Percentiles rank a stretch among this genome's conserved stretches.
Evolutionary conservation across 1,140 invertebrate species (phyloP).

Genomic region (Drosophila chauvacae): DNA sequence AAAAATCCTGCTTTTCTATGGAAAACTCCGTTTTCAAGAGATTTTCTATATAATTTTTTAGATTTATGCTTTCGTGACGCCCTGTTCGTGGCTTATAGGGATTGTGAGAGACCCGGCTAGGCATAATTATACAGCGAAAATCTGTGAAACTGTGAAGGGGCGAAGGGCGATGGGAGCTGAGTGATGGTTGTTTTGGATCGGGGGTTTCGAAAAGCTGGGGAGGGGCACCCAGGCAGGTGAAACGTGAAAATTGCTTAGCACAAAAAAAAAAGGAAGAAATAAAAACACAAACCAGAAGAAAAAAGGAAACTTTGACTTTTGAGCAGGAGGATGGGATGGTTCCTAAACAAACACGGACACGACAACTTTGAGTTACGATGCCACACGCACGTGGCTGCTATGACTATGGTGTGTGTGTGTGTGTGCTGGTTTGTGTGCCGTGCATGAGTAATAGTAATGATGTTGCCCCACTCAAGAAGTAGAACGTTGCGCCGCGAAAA

Average conservation of each 20-base stretch:
- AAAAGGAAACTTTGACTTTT: slow-evolving; percentile 50
- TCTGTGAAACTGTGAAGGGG: slow-evolving; percentile 37
- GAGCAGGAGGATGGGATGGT: slow-evolving; percentile 32
- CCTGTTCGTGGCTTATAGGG: slow-evolving; percentile 11
- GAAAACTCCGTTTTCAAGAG: not conserved
- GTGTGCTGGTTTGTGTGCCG: slow-evolving; percentile 36
- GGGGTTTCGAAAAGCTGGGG: not conserved
- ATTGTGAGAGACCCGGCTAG: slow-evolving; percentile 21
- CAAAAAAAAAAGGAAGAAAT: slow-evolving; percentile 31
- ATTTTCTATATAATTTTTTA: no score
- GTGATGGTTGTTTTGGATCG: slow-evolving; percentile 8
- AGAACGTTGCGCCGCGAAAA: slow-evolving; percentile 10
- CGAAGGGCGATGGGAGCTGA: not conserved
- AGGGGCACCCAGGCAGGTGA: slow-evolving; percentile 24
- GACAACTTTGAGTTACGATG: slow-evolving; percentile 75
- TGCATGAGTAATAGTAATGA: slow-evolving; percentile 81
- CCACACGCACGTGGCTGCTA: slow-evolving; percentile 62
- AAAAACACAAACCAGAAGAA: slow-evolving; percentile 30
- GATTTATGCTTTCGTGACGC: slow-evolving; percentile 18
- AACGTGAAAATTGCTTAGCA: slow-evolving; percentile 55
- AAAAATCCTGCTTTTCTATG: no score
- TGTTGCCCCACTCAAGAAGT: slow-evolving; percentile 77
- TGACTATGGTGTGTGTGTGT: slow-evolving; percentile 19
- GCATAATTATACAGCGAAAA: slow-evolving; percentile 61
- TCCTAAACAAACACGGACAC: slow-evolving; percentile 70